Evolutionary conservation across 2,113 vertebrate genomes (phyloP), one percentile per base, ranked within the genome.

Genomic region (Sander vitreus): DNA sequence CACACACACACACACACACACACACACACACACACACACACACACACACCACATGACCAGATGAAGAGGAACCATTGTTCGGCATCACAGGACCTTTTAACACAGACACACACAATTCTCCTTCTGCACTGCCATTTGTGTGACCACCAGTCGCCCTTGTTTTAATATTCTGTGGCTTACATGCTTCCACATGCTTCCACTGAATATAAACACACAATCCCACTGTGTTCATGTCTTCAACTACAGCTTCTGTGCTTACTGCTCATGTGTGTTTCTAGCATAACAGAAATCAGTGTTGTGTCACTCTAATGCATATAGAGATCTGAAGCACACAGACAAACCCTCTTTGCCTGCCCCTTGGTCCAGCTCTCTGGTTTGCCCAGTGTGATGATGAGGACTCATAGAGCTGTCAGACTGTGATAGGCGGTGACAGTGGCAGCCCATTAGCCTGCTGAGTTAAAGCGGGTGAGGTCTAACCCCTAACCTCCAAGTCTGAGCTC

Each of bases 1-100:
- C 58, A 54, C 53, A 23, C n/a, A 66, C 63, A 66, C 63, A 67
- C 45, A 67, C 64, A 69, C 79, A 71, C 78, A 78, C 70, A 58
- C 54, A 53, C 72, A 15, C 74, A 33, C 33, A 33, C 6, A 33
- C 33, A 33, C 33, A 33, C 33, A 33, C 33, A 33, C 33, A 73
- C 74, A 85, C 75, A 72, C 58, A 76, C 81, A 85, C 75, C 93
- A 93, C 93, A 93, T 94, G 93, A 93, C 90, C 84, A 93, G 89
- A 93, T 94, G 91, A 94, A 94, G 93, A 93, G 92, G 89, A 94
- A 89, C 88, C 91, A 93, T 94, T 94, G 93, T 94, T 91, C 67
- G 10, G 87, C 83, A 93, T 93, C 92, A 94, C 91, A 94, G 91
- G 93, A 92, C 90, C 90, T 92, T 81, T 92, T 77, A 85, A 83